Conservation (phyloP, 2,797 vertebrate species). For the Squalus acanthias region DNA sequence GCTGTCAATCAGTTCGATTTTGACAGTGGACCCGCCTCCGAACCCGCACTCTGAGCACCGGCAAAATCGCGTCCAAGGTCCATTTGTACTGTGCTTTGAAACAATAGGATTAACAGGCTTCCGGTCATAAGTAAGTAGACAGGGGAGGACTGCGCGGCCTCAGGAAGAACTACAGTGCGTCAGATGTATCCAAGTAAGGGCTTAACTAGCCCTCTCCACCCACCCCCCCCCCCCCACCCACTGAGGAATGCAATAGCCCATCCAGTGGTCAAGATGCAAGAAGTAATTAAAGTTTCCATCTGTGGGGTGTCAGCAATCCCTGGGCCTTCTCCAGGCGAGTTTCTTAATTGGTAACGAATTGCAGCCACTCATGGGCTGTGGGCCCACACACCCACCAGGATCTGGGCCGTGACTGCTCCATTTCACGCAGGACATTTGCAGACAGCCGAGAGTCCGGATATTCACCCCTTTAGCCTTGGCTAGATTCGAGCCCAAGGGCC, state of each 20-base stretch:
- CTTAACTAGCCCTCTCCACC: neutral
- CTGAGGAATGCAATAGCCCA: neutral
- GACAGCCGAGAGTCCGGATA: too few species aligned
- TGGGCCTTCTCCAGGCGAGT: too few species aligned
- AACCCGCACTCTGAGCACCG: too few species aligned
- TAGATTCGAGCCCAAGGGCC: neutral
- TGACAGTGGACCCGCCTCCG: too few species aligned
- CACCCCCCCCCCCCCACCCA: too few species aligned
- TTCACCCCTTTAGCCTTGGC: neutral
- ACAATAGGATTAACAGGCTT: conserved; percentile 49
- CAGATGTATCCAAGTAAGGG: neutral
- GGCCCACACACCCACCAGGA: neutral
- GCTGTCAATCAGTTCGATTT: too few species aligned
- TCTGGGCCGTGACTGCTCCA: neutral
- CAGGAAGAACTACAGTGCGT: neutral
- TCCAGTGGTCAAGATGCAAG: neutral
- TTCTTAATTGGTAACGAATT: neutral
- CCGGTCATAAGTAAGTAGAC: conserved; percentile 40
- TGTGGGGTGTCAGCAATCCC: too few species aligned
- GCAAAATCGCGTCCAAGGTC: conserved; percentile 32
- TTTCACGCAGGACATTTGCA: neutral
- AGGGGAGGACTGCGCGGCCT: neutral
- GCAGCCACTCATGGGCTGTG: neutral
- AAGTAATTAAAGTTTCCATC: neutral
- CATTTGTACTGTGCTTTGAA: conserved; percentile 53